Evolutionary conservation across 1,140 invertebrate genomes (phyloP).

Genomic region (Lasaia peninsularis): DNA sequence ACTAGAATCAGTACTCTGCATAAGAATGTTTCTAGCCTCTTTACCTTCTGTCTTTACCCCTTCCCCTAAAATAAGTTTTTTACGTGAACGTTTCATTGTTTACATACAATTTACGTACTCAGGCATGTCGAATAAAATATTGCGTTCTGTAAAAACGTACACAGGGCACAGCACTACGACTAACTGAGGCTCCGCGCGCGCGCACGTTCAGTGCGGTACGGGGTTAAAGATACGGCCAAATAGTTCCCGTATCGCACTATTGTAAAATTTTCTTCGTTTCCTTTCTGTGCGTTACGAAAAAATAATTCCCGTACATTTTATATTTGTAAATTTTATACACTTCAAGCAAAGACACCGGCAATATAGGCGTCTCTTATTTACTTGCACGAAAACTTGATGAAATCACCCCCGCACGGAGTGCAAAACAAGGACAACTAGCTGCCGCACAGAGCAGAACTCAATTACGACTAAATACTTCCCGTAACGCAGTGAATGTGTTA

Average conservation of each 20-base stretch:
- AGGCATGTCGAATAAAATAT: not conserved
- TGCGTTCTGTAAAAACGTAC: not conserved
- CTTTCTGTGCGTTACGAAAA: slow-evolving; percentile 1
- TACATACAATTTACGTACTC: not conserved
- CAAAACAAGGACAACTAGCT: too few relatives aligned
- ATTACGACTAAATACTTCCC: too few relatives aligned
- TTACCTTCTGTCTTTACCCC: not conserved
- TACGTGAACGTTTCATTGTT: not conserved
- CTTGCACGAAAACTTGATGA: not conserved
- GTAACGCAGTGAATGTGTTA: too few relatives aligned
- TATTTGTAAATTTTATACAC: not conserved
- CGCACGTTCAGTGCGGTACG: not conserved
- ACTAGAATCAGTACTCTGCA: not conserved
- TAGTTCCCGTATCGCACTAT: not conserved
- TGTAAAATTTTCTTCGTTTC: not conserved
- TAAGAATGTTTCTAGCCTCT: not conserved
- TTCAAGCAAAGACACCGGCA: not conserved
- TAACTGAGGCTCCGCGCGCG: not conserved
- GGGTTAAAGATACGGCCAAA: not conserved
- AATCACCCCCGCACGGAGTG: not conserved
- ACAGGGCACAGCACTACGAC: not conserved
- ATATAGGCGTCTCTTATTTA: not conserved
- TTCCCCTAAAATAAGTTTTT: not conserved
- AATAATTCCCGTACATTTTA: slow-evolving; percentile 1
- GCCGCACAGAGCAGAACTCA: too few relatives aligned